Evolutionary conservation across 2,888 invertebrate genomes (phyloP).

Genomic region (Campaea margaritaria): DNA sequence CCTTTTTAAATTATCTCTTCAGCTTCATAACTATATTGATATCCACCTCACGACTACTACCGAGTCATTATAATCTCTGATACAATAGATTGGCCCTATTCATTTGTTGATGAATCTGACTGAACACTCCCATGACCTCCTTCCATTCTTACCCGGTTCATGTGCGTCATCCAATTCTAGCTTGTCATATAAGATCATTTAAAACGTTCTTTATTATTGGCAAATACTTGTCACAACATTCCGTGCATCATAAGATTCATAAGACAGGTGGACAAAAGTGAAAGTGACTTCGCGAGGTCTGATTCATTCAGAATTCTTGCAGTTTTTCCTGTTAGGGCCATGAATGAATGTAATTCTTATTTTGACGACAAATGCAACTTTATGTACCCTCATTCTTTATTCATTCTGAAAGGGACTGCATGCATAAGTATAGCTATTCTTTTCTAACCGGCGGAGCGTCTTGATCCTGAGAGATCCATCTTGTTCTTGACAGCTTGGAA

Average conservation of each 20-base stretch:
- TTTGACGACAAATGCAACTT: conserved; percentile 10
- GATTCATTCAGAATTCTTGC: conserved; percentile 29
- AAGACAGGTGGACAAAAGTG: conserved; percentile 24
- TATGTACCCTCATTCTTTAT: too few relatives aligned
- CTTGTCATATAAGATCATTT: not conserved
- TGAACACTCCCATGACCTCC: conserved; percentile 38
- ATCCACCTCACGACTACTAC: conserved; percentile 1
- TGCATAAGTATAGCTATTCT: too few relatives aligned
- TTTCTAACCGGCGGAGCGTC: not conserved
- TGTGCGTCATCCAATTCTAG: conserved; percentile 21
- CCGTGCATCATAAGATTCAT: conserved; percentile 1
- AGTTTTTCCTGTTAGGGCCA: conserved; percentile 25
- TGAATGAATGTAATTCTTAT: conserved; percentile 19
- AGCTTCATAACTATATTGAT: not conserved
- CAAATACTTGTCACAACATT: conserved; percentile 11
- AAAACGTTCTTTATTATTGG: not conserved
- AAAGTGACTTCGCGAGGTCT: conserved; percentile 22
- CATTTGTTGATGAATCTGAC: conserved; percentile 13
- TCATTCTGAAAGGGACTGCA: too few relatives aligned
- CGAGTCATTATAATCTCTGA: conserved; percentile 2
- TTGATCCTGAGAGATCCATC: conserved; percentile 5
- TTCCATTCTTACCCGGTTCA: conserved; percentile 25
- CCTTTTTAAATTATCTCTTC: not conserved
- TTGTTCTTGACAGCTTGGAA: not conserved
- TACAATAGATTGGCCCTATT: conserved; percentile 22